Evolutionary conservation across 2,888 invertebrate species (phyloP), one percentile per base, ranked within the genome.

Genomic region (Thereva unica): DNA sequence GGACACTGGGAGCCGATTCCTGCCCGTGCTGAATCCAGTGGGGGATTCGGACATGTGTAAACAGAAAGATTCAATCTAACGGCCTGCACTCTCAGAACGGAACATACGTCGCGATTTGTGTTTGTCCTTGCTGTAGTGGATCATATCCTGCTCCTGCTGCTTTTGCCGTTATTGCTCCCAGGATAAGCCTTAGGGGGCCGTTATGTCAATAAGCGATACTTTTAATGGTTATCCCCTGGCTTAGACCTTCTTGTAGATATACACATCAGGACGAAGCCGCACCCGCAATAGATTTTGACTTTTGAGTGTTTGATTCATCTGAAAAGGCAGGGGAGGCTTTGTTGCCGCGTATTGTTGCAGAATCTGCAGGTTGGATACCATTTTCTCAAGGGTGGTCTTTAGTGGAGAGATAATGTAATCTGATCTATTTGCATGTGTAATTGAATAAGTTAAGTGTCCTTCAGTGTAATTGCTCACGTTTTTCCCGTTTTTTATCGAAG

Each of bases 11-110:
- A 47, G 54, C 38, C 64, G 38, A 54, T 64, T 64, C 45, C 54
- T 54, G 40, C 54, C 54, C 64, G 54, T 64, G 41, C 42, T 71
- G 69, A 70, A 71, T 70, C 69, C 71, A 71, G 69, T 68, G 71
- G 72, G 72, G 71, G 71, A 71, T 71, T 72, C 71, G 72, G 72
- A 72, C 72, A 72, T 72, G 70, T 72, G 72, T 72, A 71, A 72
- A 72, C 72, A 72, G 71, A 70, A 72, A 71, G 72, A 72, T 72
- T 72, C 71, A 71, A 72, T 71, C 71, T 71, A 70, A 71, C 71
- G 71, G 67, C 69, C 53, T 53, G 64, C 53, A 64, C 53, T 64
- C 53, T 64, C 52, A 42, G 64, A 64, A 53, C 64, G 64, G 63
- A 64, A 64, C 53, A 64, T 64, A 64, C 54, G 54, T 64, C 64